phyloP scores from a whole-genome alignment of 2,888 invertebrate species.

The Podotricha telesiphe region DNA sequence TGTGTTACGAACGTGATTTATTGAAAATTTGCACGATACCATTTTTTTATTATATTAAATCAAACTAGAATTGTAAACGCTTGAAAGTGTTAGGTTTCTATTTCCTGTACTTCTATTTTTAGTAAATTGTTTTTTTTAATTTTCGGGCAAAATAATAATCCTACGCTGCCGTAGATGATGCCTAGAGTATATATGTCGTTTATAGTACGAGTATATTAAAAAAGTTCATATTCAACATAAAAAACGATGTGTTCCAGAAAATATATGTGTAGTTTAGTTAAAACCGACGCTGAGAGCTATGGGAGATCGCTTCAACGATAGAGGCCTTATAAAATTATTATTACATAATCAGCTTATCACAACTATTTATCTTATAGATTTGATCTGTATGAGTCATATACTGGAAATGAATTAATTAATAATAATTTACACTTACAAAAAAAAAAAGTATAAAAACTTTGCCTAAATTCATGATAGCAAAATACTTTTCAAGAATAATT shows the following conservation, averaged over 20 bases:
- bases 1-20: constrained; percentile 32
- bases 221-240: background rate
- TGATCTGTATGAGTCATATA: constrained; percentile 34
- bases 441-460: constrained; percentile 9
- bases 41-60: background rate
- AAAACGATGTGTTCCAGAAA: background rate
- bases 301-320: constrained; percentile 29
- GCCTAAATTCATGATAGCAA: constrained; percentile 8
- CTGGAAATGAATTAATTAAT: constrained; percentile 25
- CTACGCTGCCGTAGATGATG: too few relatives aligned
- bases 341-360: constrained; percentile 36
- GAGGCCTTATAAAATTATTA: constrained; percentile 35
- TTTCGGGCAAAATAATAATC: too few relatives aligned
- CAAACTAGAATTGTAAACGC: background rate
- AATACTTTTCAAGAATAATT: constrained; percentile 9
- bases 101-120: background rate
- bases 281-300: constrained; percentile 10
- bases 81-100: too few relatives aligned
- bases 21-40: constrained; percentile 14
- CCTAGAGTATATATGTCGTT: too few relatives aligned
- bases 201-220: background rate
- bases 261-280: background rate
- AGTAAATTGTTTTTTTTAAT: background rate
- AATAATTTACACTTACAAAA: constrained; percentile 27
- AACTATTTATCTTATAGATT: constrained; percentile 40